Evolutionary conservation across 2,797 vertebrate species (phyloP).

Genomic region (Eospalax fontanierii): DNA sequence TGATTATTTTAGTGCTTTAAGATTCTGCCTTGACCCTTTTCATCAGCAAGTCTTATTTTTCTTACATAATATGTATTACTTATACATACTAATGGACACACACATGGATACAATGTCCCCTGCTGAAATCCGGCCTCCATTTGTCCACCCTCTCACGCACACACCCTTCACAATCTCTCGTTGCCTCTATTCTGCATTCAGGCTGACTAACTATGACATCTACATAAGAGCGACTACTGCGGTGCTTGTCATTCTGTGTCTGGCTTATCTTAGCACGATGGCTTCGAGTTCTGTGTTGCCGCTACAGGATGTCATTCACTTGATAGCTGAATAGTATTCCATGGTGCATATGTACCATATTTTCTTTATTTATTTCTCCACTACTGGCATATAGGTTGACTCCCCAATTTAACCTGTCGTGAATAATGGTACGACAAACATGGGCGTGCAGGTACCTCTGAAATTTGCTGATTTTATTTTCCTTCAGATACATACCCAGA

Average conservation of each 20-base stretch:
- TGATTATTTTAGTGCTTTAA: neutral
- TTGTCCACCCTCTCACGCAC: no score
- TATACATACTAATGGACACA: neutral
- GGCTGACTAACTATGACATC: neutral
- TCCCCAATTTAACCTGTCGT: neutral
- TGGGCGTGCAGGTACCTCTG: no score
- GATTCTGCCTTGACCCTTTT: neutral
- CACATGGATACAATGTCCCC: neutral
- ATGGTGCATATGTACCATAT: neutral
- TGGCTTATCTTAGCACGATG: neutral
- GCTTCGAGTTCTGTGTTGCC: neutral
- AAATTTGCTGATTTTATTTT: neutral
- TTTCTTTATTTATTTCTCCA: neutral
- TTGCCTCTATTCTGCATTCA: neutral
- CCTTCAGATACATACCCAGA: neutral
- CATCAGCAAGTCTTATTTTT: conserved; percentile 5
- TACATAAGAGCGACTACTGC: rapidly evolving
- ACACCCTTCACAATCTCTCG: neutral
- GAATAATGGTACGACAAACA: neutral
- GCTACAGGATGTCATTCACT: neutral
- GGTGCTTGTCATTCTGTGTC: neutral
- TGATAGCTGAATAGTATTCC: neutral
- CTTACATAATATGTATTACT: neutral
- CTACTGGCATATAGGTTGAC: neutral
- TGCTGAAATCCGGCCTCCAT: neutral